Base-by-base conservation (phyloP, 2,797 vertebrate genomes). In the Hoplostethus atlanticus region DNA sequence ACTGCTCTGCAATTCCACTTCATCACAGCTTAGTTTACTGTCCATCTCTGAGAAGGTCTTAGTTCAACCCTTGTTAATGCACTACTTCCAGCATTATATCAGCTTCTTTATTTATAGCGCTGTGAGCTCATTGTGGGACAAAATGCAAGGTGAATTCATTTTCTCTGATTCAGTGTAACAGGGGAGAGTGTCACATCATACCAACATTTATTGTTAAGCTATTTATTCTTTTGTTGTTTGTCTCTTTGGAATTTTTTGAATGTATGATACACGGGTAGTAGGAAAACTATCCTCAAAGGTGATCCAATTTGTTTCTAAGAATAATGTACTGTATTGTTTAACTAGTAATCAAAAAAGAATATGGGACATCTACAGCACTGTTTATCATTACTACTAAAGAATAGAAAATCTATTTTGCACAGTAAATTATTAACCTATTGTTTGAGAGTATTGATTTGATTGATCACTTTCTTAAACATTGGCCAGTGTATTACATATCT, bases 381-480 rank as follows among this genome's bases (percentile, higher is more conserved):
- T 81, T 83, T 57, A 62, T 83, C 60, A 71, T 60, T 58, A 70
- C 30, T 72, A 48, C 60, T 78, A 46, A 54, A 68, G 62, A 73
- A 67, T 34, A 76, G 21, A 65, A 36, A 13, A 71, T 44, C 2
- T 0, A 6, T 88, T 85, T 89, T 91, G 73, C 86, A 90, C 69
- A 84, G 84, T 79, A 76, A 80, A 53, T 64, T 40, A 76, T 72
- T 51, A 78, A 77, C 16, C 73, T 64, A 58, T 77, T 81, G 68
- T 86, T 90, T 87, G 68, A 88, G 11, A 75, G 38, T 70, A 57
- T 77, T 87, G 58, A 76, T 81, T 89, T 91, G 16, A 89, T 84
- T 89, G 83, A n/a, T n/a, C 85, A 89, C 80, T 90, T 91, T 88
- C n/a, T 82, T 84, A 46, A 83, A 80, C 72, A 68, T 52, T 40